A percentile compares a stretch with the other conserved stretches of the same genome.
phyloP scores from a whole-genome alignment of 1,140 invertebrate species.

The Halictus rubicundus region DNA sequence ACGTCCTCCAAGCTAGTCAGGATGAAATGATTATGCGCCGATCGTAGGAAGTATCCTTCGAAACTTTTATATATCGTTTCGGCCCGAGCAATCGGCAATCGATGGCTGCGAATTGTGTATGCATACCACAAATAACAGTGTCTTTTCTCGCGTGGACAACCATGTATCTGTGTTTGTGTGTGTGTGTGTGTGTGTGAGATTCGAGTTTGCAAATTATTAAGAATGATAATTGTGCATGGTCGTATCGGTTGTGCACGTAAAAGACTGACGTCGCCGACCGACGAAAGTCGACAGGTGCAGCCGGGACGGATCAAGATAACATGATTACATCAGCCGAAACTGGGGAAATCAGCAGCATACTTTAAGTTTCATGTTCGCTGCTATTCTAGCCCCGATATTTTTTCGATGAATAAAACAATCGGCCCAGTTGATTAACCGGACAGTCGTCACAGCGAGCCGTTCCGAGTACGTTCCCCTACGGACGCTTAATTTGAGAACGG shows the following conservation, averaged over 20 bases:
- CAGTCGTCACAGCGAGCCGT: background rate
- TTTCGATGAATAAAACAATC: background rate
- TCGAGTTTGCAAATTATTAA: background rate
- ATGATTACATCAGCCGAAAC: background rate
- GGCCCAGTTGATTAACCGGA: background rate
- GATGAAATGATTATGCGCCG: background rate
- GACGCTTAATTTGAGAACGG: background rate
- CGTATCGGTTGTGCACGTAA: background rate
- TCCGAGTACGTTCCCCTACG: background rate
- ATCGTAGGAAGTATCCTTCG: conserved; percentile 1
- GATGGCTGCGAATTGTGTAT: too few species aligned
- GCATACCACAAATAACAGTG: background rate
- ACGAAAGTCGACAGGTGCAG: conserved; percentile 7
- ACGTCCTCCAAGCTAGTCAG: background rate
- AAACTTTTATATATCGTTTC: background rate
- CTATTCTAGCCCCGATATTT: background rate
- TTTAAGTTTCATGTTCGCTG: background rate
- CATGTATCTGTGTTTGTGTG: too few species aligned
- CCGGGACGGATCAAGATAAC: conserved; percentile 4
- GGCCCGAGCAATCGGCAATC: background rate
- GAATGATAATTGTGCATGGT: background rate
- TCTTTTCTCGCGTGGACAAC: background rate
- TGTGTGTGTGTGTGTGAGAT: background rate
- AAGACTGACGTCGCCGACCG: background rate
- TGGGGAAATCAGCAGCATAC: background rate